Evolutionary conservation across 2,888 invertebrate species (phyloP), one percentile per base, ranked within the genome.

Genomic region (Folsomia candida): DNA sequence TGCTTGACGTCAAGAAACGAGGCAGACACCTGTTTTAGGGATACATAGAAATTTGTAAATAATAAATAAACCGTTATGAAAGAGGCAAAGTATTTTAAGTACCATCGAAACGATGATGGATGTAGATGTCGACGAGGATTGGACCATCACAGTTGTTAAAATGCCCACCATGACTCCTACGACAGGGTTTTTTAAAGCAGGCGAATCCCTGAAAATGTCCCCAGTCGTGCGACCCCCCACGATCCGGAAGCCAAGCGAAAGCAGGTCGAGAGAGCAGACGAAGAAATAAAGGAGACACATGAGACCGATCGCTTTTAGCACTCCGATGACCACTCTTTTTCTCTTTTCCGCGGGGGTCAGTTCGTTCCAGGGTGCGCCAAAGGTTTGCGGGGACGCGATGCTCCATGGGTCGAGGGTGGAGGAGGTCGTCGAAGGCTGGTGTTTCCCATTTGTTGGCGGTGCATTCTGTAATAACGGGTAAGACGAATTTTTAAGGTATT

Each of bases 41-140:
- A n/a, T n/a, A n/a, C n/a, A n/a, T n/a, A n/a, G n/a, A n/a, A n/a
- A n/a, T n/a, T n/a, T n/a, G n/a, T n/a, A n/a, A n/a, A n/a, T n/a
- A n/a, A n/a, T n/a, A n/a, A n/a, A n/a, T n/a, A n/a, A n/a, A n/a
- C n/a, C n/a, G n/a, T n/a, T n/a, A n/a, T n/a, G n/a, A n/a, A n/a
- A n/a, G n/a, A n/a, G n/a, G n/a, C n/a, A n/a, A n/a, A n/a, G n/a
- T n/a, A n/a, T n/a, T n/a, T n/a, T n/a, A n/a, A 82, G 82, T 18
- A 85, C 84, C 83, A 84, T 83, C 59, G 82, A 82, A 66, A 84
- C 84, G 37, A 84, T 82, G 68, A 84, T 84, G 18, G 84, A 84
- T 2, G 86, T 86, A 11, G 86, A 85, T 0, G 86, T 86, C 61
- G 84, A 84, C 1, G 86, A 86, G 73, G 84, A 84, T 80, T 87